phyloP scores from a whole-genome alignment of 2,797 vertebrate species.

The Remorina albescens region DNA sequence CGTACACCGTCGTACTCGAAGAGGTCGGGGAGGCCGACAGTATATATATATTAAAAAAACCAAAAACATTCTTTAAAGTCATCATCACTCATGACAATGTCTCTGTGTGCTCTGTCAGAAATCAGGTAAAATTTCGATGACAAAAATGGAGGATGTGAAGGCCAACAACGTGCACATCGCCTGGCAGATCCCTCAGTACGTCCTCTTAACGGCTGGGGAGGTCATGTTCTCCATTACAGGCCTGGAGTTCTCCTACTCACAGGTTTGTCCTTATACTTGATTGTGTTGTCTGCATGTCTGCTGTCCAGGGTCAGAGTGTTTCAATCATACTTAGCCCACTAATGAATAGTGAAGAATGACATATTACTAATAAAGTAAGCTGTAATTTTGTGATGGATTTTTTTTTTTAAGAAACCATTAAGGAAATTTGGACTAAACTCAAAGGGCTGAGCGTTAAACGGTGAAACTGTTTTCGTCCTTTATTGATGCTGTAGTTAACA shows the following conservation, averaged over 20 bases:
- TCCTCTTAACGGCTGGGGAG: slow-evolving; percentile 91
- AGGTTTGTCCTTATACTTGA: slow-evolving; percentile 74
- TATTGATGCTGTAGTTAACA: too few relatives aligned
- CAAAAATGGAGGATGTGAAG: slow-evolving; percentile 87
- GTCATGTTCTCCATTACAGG: slow-evolving; percentile 98
- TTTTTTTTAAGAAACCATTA: background rate
- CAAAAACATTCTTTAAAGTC: background rate
- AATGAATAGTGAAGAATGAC: background rate
- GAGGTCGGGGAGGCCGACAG: slow-evolving; percentile 81
- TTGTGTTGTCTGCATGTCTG: too few relatives aligned
- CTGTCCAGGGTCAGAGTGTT: background rate
- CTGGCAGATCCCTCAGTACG: slow-evolving; percentile 96
- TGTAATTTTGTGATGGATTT: too few relatives aligned
- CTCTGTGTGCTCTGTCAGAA: slow-evolving; percentile 68
- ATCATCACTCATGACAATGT: background rate
- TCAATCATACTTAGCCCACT: background rate
- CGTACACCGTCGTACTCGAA: slow-evolving; percentile 88
- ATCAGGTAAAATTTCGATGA: slow-evolving; percentile 40
- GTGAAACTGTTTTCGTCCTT: too few relatives aligned
- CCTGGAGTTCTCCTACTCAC: slow-evolving; percentile 97
- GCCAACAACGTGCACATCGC: slow-evolving; percentile 90
- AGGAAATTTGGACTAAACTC: too few relatives aligned
- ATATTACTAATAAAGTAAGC: background rate
- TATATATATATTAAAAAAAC: background rate
- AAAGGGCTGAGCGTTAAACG: background rate